Evolutionary conservation across 2,797 vertebrate species (phyloP).

Genomic region (Dryobates pubescens): DNA sequence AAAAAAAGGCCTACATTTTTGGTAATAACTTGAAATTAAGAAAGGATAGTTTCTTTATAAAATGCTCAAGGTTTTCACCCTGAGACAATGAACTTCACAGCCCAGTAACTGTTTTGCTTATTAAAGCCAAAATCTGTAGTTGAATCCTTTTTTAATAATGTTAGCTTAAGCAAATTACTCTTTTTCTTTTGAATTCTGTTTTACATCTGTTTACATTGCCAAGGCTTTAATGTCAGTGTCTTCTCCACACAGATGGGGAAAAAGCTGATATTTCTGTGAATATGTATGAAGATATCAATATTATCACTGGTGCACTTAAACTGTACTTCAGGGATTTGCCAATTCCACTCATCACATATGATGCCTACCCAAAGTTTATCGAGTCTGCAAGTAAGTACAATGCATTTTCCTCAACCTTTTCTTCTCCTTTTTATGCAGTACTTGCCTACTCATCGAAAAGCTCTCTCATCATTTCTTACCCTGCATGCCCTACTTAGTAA

Average conservation of each 20-base stretch:
- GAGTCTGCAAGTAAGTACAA: conserved; percentile 93
- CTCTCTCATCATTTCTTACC: not conserved
- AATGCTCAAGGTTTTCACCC: not conserved
- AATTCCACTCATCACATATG: conserved; percentile 96
- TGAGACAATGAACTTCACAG: not conserved
- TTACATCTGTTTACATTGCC: conserved; percentile 14
- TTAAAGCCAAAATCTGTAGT: not conserved
- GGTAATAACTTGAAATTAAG: not conserved
- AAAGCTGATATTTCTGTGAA: conserved; percentile 98
- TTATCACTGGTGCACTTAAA: conserved; percentile 98
- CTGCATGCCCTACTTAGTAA: not conserved
- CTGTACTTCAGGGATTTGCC: conserved; percentile 99
- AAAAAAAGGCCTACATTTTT: not conserved
- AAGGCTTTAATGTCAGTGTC: conserved; percentile 41
- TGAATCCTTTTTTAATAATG: not conserved
- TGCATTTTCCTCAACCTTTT: not conserved
- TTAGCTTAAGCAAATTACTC: not conserved
- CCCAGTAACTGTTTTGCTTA: not conserved
- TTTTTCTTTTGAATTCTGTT: conserved; percentile 1
- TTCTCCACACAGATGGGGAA: conserved; percentile 90
- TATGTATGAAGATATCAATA: conserved; percentile 99
- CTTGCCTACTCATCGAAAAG: not conserved
- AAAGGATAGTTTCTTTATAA: not conserved
- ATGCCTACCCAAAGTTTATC: conserved; percentile 97
- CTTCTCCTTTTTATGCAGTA: not conserved